phyloP scores from a whole-genome alignment of 2,888 invertebrate species.

The Mimachlamys varia region DNA sequence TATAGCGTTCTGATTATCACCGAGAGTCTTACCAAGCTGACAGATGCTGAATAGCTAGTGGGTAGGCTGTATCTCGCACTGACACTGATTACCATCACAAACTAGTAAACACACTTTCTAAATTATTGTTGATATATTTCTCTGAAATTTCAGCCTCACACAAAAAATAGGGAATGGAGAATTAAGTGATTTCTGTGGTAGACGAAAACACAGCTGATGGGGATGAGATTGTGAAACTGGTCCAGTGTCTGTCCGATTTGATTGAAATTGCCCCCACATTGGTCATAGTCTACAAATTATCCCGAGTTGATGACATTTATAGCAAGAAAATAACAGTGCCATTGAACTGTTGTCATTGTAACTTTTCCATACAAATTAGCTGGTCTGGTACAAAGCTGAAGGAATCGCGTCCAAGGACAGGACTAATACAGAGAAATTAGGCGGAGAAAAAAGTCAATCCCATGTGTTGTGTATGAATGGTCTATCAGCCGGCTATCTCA shows the following conservation, averaged over 20 bases:
- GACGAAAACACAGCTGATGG: background rate
- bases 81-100: background rate
- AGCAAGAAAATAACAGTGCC: background rate
- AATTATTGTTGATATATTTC: background rate
- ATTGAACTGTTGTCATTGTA: conserved; percentile 19
- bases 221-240: background rate
- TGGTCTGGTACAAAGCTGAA: conserved; percentile 24
- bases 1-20: background rate
- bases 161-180: background rate
- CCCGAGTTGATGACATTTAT: conserved; percentile 29
- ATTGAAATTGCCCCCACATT: conserved; percentile 27
- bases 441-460: conserved; percentile 3
- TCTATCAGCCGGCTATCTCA: background rate
- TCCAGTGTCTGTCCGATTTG: background rate
- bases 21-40: background rate
- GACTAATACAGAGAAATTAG: conserved; percentile 18
- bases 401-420: background rate
- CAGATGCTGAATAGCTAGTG: background rate
- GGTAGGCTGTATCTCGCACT: background rate
- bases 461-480: background rate
- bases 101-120: background rate
- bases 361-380: background rate
- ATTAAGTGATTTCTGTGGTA: conserved; percentile 5
- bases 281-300: conserved; percentile 14
- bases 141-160: background rate